Conservation (phyloP, 2,113 vertebrate genomes). For the Aspidoscelis tigris region DNA sequence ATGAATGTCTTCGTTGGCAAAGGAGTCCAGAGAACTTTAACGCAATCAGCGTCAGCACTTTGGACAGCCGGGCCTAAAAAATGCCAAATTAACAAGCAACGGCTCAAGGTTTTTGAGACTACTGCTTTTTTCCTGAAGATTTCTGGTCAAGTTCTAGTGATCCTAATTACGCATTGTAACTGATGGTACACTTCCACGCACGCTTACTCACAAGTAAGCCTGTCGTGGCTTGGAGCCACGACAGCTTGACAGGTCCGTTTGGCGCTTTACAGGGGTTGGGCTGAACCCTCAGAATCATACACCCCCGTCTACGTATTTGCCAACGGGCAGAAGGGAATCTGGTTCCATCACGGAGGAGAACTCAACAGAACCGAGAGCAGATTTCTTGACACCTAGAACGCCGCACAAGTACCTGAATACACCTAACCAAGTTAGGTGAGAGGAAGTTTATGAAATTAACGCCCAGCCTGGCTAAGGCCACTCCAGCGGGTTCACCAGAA, state of each 20-base stretch:
- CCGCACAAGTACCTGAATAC: accelerated
- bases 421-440: neutral
- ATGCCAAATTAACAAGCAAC: neutral
- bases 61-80: neutral
- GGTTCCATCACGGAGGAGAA: constrained; percentile 29
- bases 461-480: neutral
- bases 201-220: neutral
- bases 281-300: constrained; percentile 9
- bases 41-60: constrained; percentile 8
- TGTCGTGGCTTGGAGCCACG: constrained; percentile 13
- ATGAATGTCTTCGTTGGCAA: neutral
- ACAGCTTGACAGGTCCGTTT: constrained; percentile 37
- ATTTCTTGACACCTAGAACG: constrained; percentile 6
- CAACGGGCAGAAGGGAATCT: neutral
- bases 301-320: neutral
- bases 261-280: neutral
- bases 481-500: neutral
- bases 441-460: neutral
- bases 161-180: constrained; percentile 15
- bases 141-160: neutral
- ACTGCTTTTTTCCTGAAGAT: neutral
- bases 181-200: neutral
- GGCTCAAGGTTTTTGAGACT: neutral
- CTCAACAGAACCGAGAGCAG: constrained; percentile 33
- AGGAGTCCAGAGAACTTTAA: constrained; percentile 9